Percentiles rank a stretch among this genome's conserved stretches.
phyloP scores from a whole-genome alignment of 2,797 vertebrate species.

The Arctocebus calabarensis region DNA sequence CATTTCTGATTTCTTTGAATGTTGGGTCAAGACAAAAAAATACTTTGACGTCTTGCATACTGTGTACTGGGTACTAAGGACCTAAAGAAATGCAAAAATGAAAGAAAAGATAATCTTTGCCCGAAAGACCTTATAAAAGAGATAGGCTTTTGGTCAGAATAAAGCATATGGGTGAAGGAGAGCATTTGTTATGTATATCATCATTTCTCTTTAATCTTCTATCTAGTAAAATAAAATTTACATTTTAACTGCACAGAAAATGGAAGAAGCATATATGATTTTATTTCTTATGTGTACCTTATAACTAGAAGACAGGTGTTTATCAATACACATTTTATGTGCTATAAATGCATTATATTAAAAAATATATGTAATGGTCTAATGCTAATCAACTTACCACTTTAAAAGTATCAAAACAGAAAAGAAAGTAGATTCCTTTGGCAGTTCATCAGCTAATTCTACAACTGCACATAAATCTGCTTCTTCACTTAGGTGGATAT shows the following conservation, averaged over 20 bases:
- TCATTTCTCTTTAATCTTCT: conserved; percentile 8
- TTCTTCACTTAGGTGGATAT: conserved; percentile 11
- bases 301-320: neutral
- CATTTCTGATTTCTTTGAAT: conserved; percentile 41
- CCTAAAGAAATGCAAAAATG: conserved; percentile 30
- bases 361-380: neutral
- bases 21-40: conserved; percentile 25
- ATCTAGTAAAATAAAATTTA: conserved; percentile 37
- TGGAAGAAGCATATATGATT: neutral
- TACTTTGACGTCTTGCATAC: neutral
- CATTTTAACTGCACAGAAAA: neutral
- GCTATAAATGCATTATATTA: neutral
- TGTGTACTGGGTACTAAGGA: neutral
- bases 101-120: neutral
- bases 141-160: neutral
- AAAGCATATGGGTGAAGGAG: neutral
- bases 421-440: neutral
- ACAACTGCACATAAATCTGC: neutral
- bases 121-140: neutral
- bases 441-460: neutral
- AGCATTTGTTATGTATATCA: neutral
- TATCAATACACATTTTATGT: conserved; percentile 15
- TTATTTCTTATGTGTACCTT: conserved; percentile 49
- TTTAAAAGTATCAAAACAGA: conserved; percentile 46
- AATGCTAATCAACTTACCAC: neutral